A percentile compares a stretch with the other conserved stretches of the same genome.
Evolutionary conservation across 2,888 invertebrate species (phyloP).

Genomic region (Agriotes lineatus): DNA sequence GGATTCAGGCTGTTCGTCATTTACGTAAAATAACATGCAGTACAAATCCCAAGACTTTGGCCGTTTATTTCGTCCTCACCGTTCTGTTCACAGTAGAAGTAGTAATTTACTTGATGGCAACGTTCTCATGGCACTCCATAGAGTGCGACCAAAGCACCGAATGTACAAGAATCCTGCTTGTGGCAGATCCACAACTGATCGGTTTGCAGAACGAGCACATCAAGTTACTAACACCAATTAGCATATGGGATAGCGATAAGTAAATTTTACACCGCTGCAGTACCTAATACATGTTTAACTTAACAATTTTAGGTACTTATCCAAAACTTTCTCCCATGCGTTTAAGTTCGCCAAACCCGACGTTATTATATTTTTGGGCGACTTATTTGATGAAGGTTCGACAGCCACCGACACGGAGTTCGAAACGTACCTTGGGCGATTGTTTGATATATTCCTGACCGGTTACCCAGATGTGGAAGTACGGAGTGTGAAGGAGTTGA

Average conservation of each 20-base stretch:
- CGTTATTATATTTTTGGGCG: conserved; percentile 91
- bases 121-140: conserved; percentile 57
- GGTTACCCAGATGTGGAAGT: too few species aligned
- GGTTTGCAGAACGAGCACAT: conserved; percentile 82
- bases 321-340: conserved; percentile 82
- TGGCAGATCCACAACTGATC: conserved; percentile 94
- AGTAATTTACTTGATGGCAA: conserved; percentile 58
- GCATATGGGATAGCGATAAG: conserved; percentile 92
- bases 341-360: conserved; percentile 81
- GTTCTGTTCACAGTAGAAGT: conserved; percentile 58
- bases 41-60: not conserved
- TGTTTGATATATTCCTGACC: conserved; percentile 75
- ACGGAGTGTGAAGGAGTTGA: too few species aligned
- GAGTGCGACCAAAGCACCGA: conserved; percentile 56
- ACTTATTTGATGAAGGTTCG: conserved; percentile 95
- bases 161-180: conserved; percentile 65
- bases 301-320: conserved; percentile 76
- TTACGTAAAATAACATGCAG: not conserved
- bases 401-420: conserved; percentile 78
- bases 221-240: conserved; percentile 75
- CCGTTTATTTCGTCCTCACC: conserved; percentile 32
- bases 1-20: not conserved
- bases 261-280: conserved; percentile 61
- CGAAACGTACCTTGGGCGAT: conserved; percentile 79
- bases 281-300: not conserved